Percentiles rank a stretch among this genome's conserved stretches.
phyloP scores from a whole-genome alignment of 2,888 invertebrate species.

The Leucophenga maculata region DNA sequence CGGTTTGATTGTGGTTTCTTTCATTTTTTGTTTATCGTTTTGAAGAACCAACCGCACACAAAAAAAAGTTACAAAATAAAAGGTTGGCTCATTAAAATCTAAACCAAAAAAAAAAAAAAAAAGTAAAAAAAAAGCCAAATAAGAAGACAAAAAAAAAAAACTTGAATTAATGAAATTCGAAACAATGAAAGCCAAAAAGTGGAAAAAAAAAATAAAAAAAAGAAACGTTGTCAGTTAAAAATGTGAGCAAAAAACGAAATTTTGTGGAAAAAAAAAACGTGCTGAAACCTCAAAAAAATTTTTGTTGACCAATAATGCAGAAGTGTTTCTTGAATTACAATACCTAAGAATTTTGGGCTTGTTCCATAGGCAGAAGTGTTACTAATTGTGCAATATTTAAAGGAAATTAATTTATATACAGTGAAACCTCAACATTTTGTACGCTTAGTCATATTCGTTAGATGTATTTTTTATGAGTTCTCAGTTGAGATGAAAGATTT shows the following conservation, averaged over 20 bases:
- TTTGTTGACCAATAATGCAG: not conserved
- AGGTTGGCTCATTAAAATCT: constrained; percentile 2
- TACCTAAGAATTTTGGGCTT: too few relatives aligned
- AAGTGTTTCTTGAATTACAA: not conserved
- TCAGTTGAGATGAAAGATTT: too few relatives aligned
- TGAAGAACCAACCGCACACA: not conserved
- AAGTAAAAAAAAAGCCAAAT: constrained; percentile 35
- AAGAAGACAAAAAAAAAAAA: constrained; percentile 27
- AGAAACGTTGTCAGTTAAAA: constrained; percentile 27
- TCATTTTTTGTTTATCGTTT: constrained; percentile 2
- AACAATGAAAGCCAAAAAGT: constrained; percentile 38
- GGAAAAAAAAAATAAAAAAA: constrained; percentile 34
- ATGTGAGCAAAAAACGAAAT: too few relatives aligned
- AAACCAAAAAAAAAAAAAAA: constrained; percentile 23
- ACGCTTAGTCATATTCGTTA: too few relatives aligned
- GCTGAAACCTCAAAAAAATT: not conserved
- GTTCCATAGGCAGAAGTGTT: too few relatives aligned
- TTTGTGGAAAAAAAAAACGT: constrained; percentile 25
- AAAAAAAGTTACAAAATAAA: not conserved
- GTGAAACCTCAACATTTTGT: too few relatives aligned
- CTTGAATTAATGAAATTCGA: constrained; percentile 48
- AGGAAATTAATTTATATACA: too few relatives aligned
- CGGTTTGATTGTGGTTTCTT: constrained; percentile 9
- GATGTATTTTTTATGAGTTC: too few relatives aligned
- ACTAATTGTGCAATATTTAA: too few relatives aligned